Evolutionary conservation across 2,888 invertebrate genomes (phyloP).

Genomic region (Pyrochroa serraticornis): DNA sequence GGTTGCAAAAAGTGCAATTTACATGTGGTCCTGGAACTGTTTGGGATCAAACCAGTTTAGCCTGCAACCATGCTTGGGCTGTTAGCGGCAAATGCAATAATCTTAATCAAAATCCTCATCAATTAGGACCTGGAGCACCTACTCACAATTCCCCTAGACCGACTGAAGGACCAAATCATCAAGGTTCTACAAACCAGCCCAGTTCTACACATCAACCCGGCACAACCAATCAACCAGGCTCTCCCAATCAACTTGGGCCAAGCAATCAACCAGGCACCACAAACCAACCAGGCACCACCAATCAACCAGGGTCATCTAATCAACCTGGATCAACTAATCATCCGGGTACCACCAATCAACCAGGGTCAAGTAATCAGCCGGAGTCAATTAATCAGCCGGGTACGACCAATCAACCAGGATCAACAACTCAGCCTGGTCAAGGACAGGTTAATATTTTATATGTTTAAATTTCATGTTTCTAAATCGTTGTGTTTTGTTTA

Average conservation of each 20-base stretch:
- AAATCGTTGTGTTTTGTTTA: background rate
- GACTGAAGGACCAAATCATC: constrained; percentile 24
- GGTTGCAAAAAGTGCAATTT: constrained; percentile 62
- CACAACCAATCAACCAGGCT: constrained; percentile 4
- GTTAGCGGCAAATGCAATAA: constrained; percentile 48
- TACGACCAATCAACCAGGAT: constrained; percentile 12
- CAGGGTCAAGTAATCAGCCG: constrained; percentile 7
- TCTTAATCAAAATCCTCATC: constrained; percentile 10
- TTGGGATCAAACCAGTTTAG: constrained; percentile 70
- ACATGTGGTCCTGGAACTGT: constrained; percentile 70
- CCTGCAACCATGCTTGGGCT: constrained; percentile 66
- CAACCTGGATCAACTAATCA: constrained; percentile 11
- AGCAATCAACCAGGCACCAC: constrained; percentile 1
- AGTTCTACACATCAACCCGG: constrained; percentile 6
- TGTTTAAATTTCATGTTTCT: too few relatives aligned
- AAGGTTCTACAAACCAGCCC: constrained; percentile 6
- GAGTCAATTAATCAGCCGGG: constrained; percentile 28
- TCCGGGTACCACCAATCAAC: constrained; percentile 15
- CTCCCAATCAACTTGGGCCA: constrained; percentile 18
- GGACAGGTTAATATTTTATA: background rate
- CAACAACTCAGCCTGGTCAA: constrained; percentile 5
- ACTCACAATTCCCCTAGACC: constrained; percentile 6
- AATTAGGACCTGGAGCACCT: background rate
- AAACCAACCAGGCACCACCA: constrained; percentile 2
- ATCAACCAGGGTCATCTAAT: background rate